Conservation (phyloP, 2,113 vertebrate genomes). For the Anhinga anhinga region DNA sequence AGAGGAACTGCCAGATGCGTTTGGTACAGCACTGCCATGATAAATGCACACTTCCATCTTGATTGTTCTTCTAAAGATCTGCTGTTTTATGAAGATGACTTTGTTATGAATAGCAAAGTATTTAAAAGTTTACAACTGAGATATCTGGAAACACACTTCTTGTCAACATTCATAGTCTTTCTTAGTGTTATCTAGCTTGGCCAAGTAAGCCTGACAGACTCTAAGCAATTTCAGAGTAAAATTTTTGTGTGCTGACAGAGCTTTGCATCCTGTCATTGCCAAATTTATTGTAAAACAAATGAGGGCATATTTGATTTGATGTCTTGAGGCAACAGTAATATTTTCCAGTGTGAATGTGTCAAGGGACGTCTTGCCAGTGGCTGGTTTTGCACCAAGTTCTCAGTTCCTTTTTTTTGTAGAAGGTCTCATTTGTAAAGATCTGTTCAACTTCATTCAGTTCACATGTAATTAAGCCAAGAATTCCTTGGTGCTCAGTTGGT, state of each 20-base stretch:
- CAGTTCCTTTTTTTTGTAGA: not conserved
- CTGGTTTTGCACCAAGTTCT: not conserved
- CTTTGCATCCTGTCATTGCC: not conserved
- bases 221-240: not conserved
- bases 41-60: not conserved
- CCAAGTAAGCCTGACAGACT: not conserved
- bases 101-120: not conserved
- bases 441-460: not conserved
- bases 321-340: not conserved
- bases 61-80: not conserved
- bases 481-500: conserved; percentile 2
- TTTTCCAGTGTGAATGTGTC: not conserved
- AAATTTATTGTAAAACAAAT: not conserved
- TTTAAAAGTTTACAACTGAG: not conserved
- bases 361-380: not conserved
- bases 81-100: not conserved
- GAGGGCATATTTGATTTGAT: not conserved
- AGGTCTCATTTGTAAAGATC: not conserved
- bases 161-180: not conserved
- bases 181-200: not conserved
- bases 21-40: not conserved
- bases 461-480: conserved; percentile 33
- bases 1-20: not conserved
- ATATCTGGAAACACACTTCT: not conserved
- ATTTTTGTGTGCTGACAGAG: not conserved